These are phyloP conservation scores for Calliscelio sp. DNA, from an alignment of 2,888 invertebrate genomes.

Conservation along the genomic window DNA sequence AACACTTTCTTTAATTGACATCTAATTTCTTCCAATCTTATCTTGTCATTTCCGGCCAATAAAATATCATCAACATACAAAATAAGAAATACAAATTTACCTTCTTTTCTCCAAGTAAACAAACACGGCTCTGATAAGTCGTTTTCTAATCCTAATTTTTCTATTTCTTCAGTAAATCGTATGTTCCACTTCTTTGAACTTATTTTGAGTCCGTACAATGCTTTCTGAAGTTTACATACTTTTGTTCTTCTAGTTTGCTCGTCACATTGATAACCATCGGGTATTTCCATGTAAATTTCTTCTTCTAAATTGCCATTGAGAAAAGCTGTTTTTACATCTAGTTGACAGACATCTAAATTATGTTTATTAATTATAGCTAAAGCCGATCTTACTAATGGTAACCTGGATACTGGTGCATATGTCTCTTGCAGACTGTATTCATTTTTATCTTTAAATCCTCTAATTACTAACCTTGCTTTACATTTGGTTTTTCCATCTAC, in stretches of 20 bases:
- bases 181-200: too few relatives aligned
- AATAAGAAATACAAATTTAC: too few relatives aligned
- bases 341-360: not conserved
- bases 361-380: conserved; percentile 53
- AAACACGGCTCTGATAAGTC: not conserved
- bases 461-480: not conserved
- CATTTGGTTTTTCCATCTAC: conserved; percentile 25
- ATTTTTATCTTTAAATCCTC: too few relatives aligned
- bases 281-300: not conserved
- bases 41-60: not conserved
- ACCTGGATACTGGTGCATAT: conserved; percentile 58
- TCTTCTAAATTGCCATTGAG: not conserved
- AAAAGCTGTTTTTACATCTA: not conserved
- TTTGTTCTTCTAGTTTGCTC: too few relatives aligned
- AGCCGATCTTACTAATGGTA: conserved; percentile 47
- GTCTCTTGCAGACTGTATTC: too few relatives aligned
- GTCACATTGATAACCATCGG: too few relatives aligned
- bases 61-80: too few relatives aligned
- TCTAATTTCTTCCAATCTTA: not conserved
- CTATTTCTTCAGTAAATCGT: not conserved
- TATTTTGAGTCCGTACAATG: too few relatives aligned
- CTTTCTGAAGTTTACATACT: too few relatives aligned
- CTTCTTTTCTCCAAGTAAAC: too few relatives aligned
- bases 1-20: not conserved
- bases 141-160: not conserved